A percentile compares a stretch with the other conserved stretches of the same genome.
phyloP scores from a whole-genome alignment of 2,113 vertebrate genomes.

The Nothocercus julius region DNA sequence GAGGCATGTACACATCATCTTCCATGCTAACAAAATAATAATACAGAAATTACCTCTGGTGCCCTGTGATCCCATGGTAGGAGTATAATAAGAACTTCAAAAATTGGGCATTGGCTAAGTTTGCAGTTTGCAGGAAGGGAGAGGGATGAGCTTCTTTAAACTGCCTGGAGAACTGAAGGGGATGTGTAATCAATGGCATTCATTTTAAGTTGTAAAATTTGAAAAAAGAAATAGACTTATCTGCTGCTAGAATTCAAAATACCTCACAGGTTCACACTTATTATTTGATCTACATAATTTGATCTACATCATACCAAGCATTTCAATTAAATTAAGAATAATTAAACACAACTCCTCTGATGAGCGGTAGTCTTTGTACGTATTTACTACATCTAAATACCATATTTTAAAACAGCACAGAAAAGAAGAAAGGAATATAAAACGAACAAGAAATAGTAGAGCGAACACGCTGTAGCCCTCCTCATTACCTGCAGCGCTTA shows the following conservation, averaged over 20 bases:
- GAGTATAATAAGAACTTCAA: background rate
- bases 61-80: background rate
- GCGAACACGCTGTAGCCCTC: background rate
- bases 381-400: background rate
- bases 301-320: background rate
- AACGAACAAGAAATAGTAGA: background rate
- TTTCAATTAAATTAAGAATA: constrained; percentile 5
- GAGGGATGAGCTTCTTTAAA: background rate
- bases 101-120: background rate
- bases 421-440: background rate
- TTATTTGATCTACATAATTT: constrained; percentile 1
- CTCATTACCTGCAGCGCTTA: no score
- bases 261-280: background rate
- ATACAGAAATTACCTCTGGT: background rate
- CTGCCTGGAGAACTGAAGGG: background rate
- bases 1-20: background rate
- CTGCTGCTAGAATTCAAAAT: constrained; percentile 4
- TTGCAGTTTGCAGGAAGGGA: background rate
- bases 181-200: background rate
- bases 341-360: background rate
- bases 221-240: background rate
- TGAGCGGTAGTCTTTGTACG: background rate
- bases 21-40: background rate
- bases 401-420: background rate
- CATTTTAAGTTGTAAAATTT: background rate